phyloP scores from a whole-genome alignment of 2,113 vertebrate species.

The Toxostoma redivivum region DNA sequence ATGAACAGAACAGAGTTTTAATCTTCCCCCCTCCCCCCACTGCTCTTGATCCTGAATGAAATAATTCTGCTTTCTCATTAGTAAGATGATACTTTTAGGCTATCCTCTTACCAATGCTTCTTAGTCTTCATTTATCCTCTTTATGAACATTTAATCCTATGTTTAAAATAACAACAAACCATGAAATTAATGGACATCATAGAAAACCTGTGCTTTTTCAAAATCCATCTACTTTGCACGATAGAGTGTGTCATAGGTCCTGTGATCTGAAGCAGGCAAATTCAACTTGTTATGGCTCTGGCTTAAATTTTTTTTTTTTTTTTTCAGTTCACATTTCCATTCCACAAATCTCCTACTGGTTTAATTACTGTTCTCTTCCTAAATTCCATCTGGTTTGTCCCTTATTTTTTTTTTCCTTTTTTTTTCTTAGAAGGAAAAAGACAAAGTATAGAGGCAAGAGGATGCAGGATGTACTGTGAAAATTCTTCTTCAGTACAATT shows the following conservation, averaged over 20 bases:
- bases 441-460: background rate
- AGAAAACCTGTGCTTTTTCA: background rate
- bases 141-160: background rate
- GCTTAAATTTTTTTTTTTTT: background rate
- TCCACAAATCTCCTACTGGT: background rate
- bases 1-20: background rate
- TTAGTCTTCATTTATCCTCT: slow-evolving; percentile 6
- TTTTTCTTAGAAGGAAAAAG: background rate
- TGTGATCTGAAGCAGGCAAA: background rate
- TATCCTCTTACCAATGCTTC: background rate
- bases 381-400: background rate
- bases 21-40: accelerated
- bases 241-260: background rate
- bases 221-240: background rate
- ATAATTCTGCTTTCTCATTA: background rate
- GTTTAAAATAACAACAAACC: background rate
- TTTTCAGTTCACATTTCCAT: background rate
- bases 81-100: background rate
- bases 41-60: background rate
- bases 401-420: background rate
- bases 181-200: background rate
- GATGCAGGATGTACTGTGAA: background rate
- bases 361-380: background rate
- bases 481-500: background rate
- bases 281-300: background rate